Evolutionary conservation across 2,113 vertebrate species (phyloP).

Genomic region (Perccottus glenii): DNA sequence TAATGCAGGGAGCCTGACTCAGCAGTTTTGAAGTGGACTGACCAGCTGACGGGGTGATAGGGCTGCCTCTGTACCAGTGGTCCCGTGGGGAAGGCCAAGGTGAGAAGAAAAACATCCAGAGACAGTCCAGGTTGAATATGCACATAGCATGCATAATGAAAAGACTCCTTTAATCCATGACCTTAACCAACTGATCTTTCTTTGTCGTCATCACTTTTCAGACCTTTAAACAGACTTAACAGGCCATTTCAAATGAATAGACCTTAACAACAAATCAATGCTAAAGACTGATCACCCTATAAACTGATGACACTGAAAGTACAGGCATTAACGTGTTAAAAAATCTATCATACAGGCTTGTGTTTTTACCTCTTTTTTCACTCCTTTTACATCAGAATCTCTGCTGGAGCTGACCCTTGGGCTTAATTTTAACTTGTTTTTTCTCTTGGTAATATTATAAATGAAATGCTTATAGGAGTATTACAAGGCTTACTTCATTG

Average conservation of each 20-base stretch:
- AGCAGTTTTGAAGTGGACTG: constrained; percentile 47
- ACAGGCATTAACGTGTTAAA: not conserved
- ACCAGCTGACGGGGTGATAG: constrained; percentile 53
- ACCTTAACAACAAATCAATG: not conserved
- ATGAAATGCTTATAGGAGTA: too few relatives aligned
- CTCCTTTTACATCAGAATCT: not conserved
- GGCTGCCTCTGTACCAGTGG: constrained; percentile 48
- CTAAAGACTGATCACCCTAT: constrained; percentile 32
- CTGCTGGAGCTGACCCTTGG: too few relatives aligned
- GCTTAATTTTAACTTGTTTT: too few relatives aligned
- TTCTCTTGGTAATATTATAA: too few relatives aligned
- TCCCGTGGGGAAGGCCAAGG: constrained; percentile 62
- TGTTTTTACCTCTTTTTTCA: not conserved
- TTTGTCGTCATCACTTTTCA: constrained; percentile 28
- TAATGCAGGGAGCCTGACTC: constrained; percentile 58
- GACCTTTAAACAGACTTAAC: not conserved
- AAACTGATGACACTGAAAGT: not conserved
- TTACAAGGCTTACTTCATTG: too few relatives aligned
- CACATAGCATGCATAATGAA: constrained; percentile 35
- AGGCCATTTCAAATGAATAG: not conserved
- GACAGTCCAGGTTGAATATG: constrained; percentile 22
- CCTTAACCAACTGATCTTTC: constrained; percentile 7
- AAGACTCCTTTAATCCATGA: constrained; percentile 9
- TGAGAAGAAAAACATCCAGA: constrained; percentile 53
- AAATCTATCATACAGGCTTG: not conserved